Evolutionary conservation across 2,888 invertebrate genomes (phyloP).

Genomic region (Alcis repandata): DNA sequence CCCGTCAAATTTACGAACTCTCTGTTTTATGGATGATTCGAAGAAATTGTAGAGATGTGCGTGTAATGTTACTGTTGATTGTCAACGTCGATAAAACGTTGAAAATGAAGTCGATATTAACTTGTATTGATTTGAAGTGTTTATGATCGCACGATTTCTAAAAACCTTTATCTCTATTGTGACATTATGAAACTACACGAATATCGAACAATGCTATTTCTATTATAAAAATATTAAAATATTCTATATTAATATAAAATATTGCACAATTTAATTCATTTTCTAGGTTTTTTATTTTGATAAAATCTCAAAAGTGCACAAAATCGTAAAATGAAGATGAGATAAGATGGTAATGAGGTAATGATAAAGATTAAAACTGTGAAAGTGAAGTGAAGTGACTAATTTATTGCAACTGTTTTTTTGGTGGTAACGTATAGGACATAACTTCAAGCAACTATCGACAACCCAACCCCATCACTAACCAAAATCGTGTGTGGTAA

Average conservation of each 20-base stretch:
- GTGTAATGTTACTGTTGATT: slow-evolving; percentile 45
- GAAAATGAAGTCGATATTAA: neutral
- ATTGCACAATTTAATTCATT: no score
- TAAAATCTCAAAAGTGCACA: neutral
- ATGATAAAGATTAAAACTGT: no score
- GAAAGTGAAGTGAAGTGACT: no score
- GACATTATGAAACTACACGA: no score
- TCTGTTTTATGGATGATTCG: slow-evolving; percentile 60
- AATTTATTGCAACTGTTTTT: neutral
- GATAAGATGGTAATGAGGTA: no score
- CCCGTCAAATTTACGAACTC: slow-evolving; percentile 64
- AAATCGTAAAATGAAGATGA: no score
- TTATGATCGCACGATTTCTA: no score
- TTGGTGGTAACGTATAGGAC: neutral
- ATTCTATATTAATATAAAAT: no score
- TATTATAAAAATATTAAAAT: no score
- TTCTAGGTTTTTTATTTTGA: neutral
- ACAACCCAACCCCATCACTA: slow-evolving; percentile 64
- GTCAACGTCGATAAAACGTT: slow-evolving; percentile 47
- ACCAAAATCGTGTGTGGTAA: slow-evolving; percentile 82
- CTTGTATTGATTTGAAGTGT: no score
- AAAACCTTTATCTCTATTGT: no score
- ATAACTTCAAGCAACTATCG: neutral
- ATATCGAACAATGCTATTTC: no score
- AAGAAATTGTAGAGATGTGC: slow-evolving; percentile 58